phyloP scores from a whole-genome alignment of 1,140 invertebrate species.

The Coptotermes formosanus region DNA sequence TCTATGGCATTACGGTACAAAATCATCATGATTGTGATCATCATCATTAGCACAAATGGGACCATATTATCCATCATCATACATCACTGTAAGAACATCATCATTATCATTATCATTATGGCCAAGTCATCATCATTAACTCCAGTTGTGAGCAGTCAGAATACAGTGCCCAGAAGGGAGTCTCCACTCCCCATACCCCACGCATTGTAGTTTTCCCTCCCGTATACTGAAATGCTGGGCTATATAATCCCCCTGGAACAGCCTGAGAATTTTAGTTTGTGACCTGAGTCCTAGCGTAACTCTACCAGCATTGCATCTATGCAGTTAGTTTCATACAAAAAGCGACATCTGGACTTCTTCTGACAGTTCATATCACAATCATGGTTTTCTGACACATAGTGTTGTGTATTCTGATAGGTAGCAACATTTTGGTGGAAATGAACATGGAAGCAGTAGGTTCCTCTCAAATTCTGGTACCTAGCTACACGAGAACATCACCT shows the following conservation, averaged over 20 bases:
- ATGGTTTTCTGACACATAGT: too few relatives aligned
- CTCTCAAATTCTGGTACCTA: too few relatives aligned
- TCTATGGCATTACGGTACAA: neutral
- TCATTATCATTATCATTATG: conserved; percentile 2
- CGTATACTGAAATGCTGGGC: neutral
- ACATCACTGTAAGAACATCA: neutral
- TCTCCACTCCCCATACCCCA: neutral
- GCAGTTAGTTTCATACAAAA: too few relatives aligned
- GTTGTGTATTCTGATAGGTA: too few relatives aligned
- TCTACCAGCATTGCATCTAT: neutral
- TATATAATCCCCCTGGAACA: neutral
- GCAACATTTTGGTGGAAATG: too few relatives aligned
- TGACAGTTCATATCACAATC: too few relatives aligned
- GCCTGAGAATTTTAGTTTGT: neutral
- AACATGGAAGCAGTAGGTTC: too few relatives aligned
- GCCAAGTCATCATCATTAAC: neutral
- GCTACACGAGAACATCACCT: too few relatives aligned
- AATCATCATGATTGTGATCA: neutral
- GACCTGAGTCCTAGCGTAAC: neutral
- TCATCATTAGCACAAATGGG: neutral
- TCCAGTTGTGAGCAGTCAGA: neutral
- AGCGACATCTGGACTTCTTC: too few relatives aligned
- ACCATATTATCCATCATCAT: conserved; percentile 2
- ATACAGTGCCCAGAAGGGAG: neutral
- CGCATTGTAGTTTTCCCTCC: neutral